Percentiles rank a stretch among this genome's conserved stretches.
These are phyloP conservation scores for Melozone crissalis DNA, from an alignment of 2,113 vertebrate genomes.

Conservation along the genomic window DNA sequence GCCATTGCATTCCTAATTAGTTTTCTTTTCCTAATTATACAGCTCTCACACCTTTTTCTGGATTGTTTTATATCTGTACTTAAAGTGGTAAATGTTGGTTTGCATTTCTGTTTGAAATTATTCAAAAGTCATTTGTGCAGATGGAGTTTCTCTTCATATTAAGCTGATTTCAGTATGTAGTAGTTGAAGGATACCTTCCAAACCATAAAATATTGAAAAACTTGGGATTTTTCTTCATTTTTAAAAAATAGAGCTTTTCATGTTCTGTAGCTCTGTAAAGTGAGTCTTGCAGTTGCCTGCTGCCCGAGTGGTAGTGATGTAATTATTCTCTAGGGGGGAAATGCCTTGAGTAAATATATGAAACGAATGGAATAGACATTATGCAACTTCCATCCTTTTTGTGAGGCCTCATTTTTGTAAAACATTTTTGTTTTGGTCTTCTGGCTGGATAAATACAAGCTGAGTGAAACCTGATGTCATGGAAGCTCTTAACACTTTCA, in stretches of 20 bases:
- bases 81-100: not conserved
- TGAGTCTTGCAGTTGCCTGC: constrained; percentile 27
- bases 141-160: not conserved
- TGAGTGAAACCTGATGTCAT: constrained; percentile 13
- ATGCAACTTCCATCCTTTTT: not conserved
- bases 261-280: not conserved
- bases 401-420: constrained; percentile 13
- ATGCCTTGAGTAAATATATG: constrained; percentile 41
- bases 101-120: not conserved
- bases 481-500: not conserved
- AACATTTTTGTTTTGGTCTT: not conserved
- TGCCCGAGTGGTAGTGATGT: constrained; percentile 23
- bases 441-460: constrained; percentile 8
- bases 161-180: not conserved
- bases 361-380: constrained; percentile 44
- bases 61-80: not conserved
- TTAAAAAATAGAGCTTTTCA: not conserved
- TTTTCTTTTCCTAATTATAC: not conserved
- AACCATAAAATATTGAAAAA: not conserved
- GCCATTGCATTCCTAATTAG: not conserved
- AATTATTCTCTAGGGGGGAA: constrained; percentile 58
- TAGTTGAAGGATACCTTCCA: not conserved
- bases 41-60: not conserved
- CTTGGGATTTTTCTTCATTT: not conserved
- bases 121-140: not conserved